A percentile compares a stretch with the other conserved stretches of the same genome.
Conservation (phyloP, 2,888 invertebrate species). For the Amblyjoppa fuscipennis region DNA sequence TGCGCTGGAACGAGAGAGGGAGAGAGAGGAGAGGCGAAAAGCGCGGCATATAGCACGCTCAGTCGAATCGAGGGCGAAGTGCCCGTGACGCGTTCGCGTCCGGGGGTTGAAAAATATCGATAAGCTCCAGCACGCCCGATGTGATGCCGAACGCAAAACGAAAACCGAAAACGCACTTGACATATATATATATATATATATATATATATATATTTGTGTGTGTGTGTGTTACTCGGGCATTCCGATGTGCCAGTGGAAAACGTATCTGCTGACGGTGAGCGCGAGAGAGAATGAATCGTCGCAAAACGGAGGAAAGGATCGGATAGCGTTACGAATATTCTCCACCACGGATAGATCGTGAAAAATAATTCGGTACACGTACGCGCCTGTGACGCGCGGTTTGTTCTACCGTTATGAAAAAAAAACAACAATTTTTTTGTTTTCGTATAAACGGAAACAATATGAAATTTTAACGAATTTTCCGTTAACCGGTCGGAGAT, state of each 20-base stretch:
- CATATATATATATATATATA: not conserved
- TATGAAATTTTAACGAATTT: conserved; percentile 14
- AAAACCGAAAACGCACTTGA: conserved; percentile 53
- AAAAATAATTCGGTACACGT: conserved; percentile 57
- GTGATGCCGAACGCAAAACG: conserved; percentile 64
- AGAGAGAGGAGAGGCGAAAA: conserved; percentile 21
- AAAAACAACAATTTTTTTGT: not conserved
- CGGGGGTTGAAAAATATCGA: conserved; percentile 72
- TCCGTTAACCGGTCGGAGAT: conserved; percentile 24
- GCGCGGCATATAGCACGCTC: conserved; percentile 62
- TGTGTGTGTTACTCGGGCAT: not conserved
- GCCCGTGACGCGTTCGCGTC: conserved; percentile 67
- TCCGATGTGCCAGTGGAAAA: not conserved
- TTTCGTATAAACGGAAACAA: not conserved
- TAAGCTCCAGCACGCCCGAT: conserved; percentile 63
- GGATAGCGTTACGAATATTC: conserved; percentile 58
- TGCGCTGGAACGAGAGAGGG: conserved; percentile 21
- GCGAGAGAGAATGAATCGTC: conserved; percentile 50
- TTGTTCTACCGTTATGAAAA: not conserved
- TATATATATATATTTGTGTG: not conserved
- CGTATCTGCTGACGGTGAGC: conserved; percentile 36
- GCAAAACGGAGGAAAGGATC: conserved; percentile 40
- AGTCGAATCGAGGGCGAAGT: conserved; percentile 68
- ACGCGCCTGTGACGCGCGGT: not conserved
- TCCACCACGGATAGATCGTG: conserved; percentile 27